Evolutionary conservation across 2,888 invertebrate genomes (phyloP).

Genomic region (Lochmaea crataegi): DNA sequence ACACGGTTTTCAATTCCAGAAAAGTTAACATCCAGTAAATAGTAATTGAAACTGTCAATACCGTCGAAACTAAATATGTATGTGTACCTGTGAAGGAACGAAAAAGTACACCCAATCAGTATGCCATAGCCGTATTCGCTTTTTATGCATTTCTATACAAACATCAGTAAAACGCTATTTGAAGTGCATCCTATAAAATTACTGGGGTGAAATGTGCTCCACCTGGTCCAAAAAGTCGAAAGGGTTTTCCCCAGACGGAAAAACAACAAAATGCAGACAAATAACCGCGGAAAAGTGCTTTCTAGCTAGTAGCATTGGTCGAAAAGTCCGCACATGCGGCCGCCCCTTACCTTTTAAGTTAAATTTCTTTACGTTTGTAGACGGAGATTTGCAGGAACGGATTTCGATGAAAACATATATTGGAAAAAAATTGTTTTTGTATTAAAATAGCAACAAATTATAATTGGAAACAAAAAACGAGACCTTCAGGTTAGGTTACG

Average conservation of each 20-base stretch:
- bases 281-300: conserved; percentile 37
- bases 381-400: conserved; percentile 45
- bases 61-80: conserved; percentile 9
- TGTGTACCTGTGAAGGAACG: not conserved
- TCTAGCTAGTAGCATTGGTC: conserved; percentile 52
- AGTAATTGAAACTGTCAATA: conserved; percentile 40
- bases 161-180: conserved; percentile 17
- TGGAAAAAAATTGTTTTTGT: not conserved
- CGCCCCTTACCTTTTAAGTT: conserved; percentile 51
- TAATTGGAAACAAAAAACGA: too few relatives aligned
- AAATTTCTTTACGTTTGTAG: conserved; percentile 50
- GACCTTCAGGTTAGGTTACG: too few relatives aligned
- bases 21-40: conserved; percentile 21
- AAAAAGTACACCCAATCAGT: conserved; percentile 10
- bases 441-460: too few relatives aligned
- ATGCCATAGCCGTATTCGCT: conserved; percentile 3
- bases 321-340: conserved; percentile 47
- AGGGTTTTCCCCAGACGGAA: conserved; percentile 29
- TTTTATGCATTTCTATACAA: conserved; percentile 12
- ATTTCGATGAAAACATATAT: conserved; percentile 17
- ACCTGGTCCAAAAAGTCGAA: conserved; percentile 29
- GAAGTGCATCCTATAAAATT: conserved; percentile 24
- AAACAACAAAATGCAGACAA: conserved; percentile 41
- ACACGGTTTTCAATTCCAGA: conserved; percentile 1
- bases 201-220: conserved; percentile 18